These are phyloP conservation scores for Morpho helenor DNA, from an alignment of 2,888 invertebrate genomes.

Conservation along the genomic window DNA sequence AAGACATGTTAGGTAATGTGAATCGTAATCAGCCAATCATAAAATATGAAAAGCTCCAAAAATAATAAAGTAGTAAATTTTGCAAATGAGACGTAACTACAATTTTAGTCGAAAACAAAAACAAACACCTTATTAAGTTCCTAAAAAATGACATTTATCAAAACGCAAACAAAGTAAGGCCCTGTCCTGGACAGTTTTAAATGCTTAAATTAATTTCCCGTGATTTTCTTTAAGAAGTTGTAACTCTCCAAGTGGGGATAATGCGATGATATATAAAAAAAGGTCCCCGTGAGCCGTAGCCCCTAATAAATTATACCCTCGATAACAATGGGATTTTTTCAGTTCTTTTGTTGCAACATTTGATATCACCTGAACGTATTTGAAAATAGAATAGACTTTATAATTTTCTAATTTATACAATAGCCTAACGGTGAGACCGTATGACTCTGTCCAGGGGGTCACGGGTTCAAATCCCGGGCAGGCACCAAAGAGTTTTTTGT, in stretches of 20 bases:
- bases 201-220: conserved; percentile 76
- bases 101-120: not conserved
- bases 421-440: too few species aligned
- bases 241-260: conserved; percentile 77
- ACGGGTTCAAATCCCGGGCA: too few species aligned
- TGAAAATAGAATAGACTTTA: conserved; percentile 13
- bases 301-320: conserved; percentile 79
- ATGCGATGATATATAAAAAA: conserved; percentile 80
- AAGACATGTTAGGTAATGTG: too few species aligned
- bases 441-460: too few species aligned
- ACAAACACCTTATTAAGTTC: conserved; percentile 7
- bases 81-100: too few species aligned
- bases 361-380: conserved; percentile 75
- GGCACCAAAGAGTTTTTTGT: too few species aligned
- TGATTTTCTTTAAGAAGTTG: conserved; percentile 79
- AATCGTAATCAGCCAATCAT: too few species aligned
- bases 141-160: conserved; percentile 51
- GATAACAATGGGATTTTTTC: conserved; percentile 79
- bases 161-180: conserved; percentile 59
- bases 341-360: conserved; percentile 76
- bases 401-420: too few species aligned
- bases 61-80: not conserved
- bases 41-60: not conserved
- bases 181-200: conserved; percentile 73
- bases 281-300: conserved; percentile 69